These are phyloP conservation scores for Hylaea fasciaria DNA, from an alignment of 2,888 invertebrate genomes.

Conservation along the genomic window DNA sequence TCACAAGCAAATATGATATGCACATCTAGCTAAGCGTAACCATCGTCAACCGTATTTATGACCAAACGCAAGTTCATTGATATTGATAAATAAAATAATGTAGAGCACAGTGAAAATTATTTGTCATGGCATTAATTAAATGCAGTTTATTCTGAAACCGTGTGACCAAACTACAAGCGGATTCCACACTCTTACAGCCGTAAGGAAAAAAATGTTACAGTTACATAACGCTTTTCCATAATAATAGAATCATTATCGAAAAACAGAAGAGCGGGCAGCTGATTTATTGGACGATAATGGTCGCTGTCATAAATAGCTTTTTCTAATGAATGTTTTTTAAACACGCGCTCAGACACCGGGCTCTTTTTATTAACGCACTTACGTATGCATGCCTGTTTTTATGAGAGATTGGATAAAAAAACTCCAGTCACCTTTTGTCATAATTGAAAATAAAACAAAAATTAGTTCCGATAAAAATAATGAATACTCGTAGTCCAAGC, in stretches of 20 bases:
- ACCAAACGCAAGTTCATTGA: too few relatives aligned
- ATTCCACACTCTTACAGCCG: constrained; percentile 56
- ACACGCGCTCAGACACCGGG: constrained; percentile 70
- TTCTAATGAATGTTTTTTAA: constrained; percentile 78
- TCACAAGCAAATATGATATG: too few relatives aligned
- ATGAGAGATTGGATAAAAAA: constrained; percentile 45
- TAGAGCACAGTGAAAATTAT: too few relatives aligned
- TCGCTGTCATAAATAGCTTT: constrained; percentile 84
- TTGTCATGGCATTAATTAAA: too few relatives aligned
- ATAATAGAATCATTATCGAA: constrained; percentile 86
- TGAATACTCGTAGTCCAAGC: constrained; percentile 11
- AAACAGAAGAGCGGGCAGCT: constrained; percentile 85
- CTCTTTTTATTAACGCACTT: constrained; percentile 75
- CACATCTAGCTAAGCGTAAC: too few relatives aligned
- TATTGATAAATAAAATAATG: too few relatives aligned
- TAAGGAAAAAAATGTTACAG: constrained; percentile 79
- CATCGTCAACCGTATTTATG: too few relatives aligned
- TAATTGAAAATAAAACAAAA: constrained; percentile 52
- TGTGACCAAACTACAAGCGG: background rate
- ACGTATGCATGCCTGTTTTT: constrained; percentile 69
- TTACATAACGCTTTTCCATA: constrained; percentile 85
- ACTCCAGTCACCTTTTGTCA: constrained; percentile 61
- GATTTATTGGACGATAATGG: constrained; percentile 85
- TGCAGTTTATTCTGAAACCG: too few relatives aligned
- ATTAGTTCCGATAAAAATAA: constrained; percentile 35